These are phyloP conservation scores for Molothrus ater DNA, from an alignment of 2,797 vertebrate species.

Conservation along the genomic window DNA sequence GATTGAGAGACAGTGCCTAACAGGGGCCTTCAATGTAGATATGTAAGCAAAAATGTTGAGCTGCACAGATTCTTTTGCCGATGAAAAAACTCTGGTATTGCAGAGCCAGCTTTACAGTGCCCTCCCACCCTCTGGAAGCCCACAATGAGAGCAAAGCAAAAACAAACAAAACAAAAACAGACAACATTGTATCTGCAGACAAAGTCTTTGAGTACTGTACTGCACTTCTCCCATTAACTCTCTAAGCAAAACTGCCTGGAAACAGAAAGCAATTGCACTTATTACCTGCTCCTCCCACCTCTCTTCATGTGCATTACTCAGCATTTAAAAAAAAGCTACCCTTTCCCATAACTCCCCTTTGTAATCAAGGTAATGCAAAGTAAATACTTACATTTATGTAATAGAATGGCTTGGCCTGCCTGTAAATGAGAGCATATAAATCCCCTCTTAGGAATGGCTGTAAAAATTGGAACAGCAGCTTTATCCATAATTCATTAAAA, in stretches of 20 bases:
- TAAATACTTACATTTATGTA: neutral
- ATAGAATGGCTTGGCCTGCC: neutral
- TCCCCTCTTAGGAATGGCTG: neutral
- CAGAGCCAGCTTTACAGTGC: neutral
- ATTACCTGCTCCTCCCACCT: neutral
- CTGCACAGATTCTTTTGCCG: neutral
- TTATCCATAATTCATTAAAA: neutral
- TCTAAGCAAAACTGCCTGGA: neutral
- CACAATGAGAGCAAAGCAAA: neutral
- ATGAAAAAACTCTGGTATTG: neutral
- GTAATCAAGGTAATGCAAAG: conserved; percentile 19
- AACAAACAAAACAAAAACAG: neutral
- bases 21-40: neutral
- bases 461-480: neutral
- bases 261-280: neutral
- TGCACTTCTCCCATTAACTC: neutral
- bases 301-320: neutral
- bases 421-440: neutral
- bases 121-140: conserved; percentile 10
- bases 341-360: neutral
- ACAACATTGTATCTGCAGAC: neutral
- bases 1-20: neutral
- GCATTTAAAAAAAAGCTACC: neutral
- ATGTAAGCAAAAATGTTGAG: neutral
- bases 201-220: neutral